Percentiles rank a stretch among this genome's conserved stretches.
phyloP scores from a whole-genome alignment of 1,140 invertebrate species.

The Danaus plexippus region DNA sequence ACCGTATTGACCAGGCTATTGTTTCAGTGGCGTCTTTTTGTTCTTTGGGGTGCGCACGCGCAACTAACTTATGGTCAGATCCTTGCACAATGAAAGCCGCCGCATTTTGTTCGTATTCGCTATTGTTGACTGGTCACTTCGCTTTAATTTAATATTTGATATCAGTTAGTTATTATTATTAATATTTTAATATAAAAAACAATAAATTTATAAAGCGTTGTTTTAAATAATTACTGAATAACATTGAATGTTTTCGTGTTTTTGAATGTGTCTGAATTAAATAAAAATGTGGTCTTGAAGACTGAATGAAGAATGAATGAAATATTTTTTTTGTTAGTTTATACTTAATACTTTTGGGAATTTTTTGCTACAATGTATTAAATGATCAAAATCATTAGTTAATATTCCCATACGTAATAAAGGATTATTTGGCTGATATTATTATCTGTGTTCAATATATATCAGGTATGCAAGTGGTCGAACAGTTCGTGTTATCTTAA shows the following conservation, averaged over 20 bases:
- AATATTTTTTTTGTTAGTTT: no score
- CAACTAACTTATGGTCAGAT: constrained; percentile 45
- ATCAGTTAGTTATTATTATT: no score
- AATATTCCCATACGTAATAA: no score
- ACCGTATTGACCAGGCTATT: constrained; percentile 54
- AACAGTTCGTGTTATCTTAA: constrained; percentile 30
- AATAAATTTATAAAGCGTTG: no score
- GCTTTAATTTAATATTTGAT: no score
- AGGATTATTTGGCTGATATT: no score
- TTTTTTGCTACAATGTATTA: no score
- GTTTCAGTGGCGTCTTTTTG: constrained; percentile 33
- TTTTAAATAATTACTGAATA: neutral
- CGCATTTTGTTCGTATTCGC: constrained; percentile 25
- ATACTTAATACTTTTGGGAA: no score
- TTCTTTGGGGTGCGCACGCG: constrained; percentile 24
- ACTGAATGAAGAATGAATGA: neutral
- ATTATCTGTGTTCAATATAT: no score
- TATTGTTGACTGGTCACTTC: constrained; percentile 43
- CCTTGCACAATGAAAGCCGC: constrained; percentile 25
- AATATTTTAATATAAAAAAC: no score
- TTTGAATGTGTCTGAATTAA: neutral
- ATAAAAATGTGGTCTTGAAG: neutral
- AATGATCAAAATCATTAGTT: no score
- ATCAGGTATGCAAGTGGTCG: no score
- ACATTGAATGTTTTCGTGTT: neutral